Percentiles rank a stretch among this genome's conserved stretches.
Evolutionary conservation across 2,888 invertebrate genomes (phyloP).

Genomic region (Tachystola acroxantha): DNA sequence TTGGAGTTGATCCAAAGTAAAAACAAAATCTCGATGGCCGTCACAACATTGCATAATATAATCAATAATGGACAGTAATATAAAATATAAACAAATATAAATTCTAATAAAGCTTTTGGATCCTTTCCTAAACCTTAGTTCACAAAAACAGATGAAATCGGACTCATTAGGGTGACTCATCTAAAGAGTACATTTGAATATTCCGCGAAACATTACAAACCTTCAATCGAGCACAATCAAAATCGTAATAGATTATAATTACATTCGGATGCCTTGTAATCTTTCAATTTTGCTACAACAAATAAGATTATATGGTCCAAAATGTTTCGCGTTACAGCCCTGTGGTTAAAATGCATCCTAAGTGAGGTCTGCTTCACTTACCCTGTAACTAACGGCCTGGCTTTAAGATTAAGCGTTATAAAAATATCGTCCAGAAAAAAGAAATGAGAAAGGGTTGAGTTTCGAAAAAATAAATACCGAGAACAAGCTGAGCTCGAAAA

Average conservation of each 20-base stretch:
- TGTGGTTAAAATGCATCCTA: slow-evolving; percentile 54
- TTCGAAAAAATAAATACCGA: slow-evolving; percentile 32
- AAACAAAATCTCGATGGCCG: too few species aligned
- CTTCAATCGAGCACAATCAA: slow-evolving; percentile 19
- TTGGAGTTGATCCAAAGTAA: too few species aligned
- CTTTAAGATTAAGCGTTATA: slow-evolving; percentile 47
- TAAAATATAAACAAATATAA: too few species aligned
- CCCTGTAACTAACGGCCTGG: slow-evolving; percentile 42
- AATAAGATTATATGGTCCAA: slow-evolving; percentile 43
- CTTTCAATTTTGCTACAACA: slow-evolving; percentile 51
- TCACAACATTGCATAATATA: too few species aligned
- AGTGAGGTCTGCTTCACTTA: slow-evolving; percentile 46
- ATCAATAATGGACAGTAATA: too few species aligned
- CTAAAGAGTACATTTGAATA: slow-evolving; percentile 10
- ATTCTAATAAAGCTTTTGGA: too few species aligned
- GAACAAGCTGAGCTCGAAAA: slow-evolving; percentile 17
- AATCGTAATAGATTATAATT: slow-evolving; percentile 36
- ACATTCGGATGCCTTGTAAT: slow-evolving; percentile 42
- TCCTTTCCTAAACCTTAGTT: neutral
- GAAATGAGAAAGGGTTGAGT: slow-evolving; percentile 19
- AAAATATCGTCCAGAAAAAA: slow-evolving; percentile 40
- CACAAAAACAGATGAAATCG: neutral
- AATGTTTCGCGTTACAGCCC: slow-evolving; percentile 31
- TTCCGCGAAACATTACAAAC: slow-evolving; percentile 15
- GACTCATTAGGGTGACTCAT: slow-evolving; percentile 12